A percentile compares a stretch with the other conserved stretches of the same genome.
These are phyloP conservation scores for Apodemia hepburni DNA, from an alignment of 2,888 invertebrate species.

Conservation along the genomic window DNA sequence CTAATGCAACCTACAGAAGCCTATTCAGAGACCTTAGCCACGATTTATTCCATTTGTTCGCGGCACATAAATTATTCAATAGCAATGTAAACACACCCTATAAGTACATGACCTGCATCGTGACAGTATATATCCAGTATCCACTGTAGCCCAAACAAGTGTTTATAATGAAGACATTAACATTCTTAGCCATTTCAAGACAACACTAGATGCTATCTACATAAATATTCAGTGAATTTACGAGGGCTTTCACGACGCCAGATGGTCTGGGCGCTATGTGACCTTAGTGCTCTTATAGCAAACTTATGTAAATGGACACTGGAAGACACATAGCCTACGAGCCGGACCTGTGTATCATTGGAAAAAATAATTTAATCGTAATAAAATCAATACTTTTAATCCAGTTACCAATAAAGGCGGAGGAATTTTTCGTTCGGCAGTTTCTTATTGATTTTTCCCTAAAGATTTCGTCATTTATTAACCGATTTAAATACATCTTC, in stretches of 20 bases:
- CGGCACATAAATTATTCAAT: constrained; percentile 37
- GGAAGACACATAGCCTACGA: too few relatives aligned
- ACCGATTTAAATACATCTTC: too few relatives aligned
- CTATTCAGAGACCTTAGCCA: constrained; percentile 23
- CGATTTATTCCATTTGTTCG: constrained; percentile 32
- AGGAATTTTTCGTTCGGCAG: too few relatives aligned
- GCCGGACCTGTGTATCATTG: too few relatives aligned
- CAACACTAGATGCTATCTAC: constrained; percentile 26
- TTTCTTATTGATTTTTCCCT: too few relatives aligned
- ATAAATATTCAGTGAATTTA: constrained; percentile 34
- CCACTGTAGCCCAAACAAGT: constrained; percentile 38
- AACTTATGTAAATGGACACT: not conserved
- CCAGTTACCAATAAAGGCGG: too few relatives aligned
- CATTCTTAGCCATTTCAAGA: constrained; percentile 49
- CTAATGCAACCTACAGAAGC: constrained; percentile 13
- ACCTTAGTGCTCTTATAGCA: constrained; percentile 27
- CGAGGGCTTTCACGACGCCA: constrained; percentile 46
- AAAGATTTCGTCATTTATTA: too few relatives aligned
- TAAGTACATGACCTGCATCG: constrained; percentile 36
- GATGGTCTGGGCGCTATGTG: constrained; percentile 41
- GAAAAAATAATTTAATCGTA: too few relatives aligned
- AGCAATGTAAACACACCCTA: constrained; percentile 36
- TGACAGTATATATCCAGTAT: constrained; percentile 34
- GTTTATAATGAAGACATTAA: constrained; percentile 59
- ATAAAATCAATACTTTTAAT: too few relatives aligned